Conservation (phyloP, 2,113 vertebrate genomes). For the Leucoraja erinaceus region DNA sequence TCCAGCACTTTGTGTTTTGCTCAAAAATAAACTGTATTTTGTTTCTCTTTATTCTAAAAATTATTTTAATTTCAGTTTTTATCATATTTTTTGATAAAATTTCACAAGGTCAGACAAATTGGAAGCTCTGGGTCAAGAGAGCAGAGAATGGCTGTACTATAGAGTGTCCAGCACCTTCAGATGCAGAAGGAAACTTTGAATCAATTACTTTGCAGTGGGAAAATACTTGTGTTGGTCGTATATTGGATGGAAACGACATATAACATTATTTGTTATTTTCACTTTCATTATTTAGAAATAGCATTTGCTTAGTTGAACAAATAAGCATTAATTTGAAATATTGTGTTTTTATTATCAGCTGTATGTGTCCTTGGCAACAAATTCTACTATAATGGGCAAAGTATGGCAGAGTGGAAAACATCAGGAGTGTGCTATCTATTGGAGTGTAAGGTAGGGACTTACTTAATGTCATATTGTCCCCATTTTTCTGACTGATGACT, state of each 20-base stretch:
- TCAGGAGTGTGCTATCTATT: constrained; percentile 83
- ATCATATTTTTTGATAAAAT: not conserved
- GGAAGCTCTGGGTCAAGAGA: not conserved
- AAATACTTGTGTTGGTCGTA: not conserved
- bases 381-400: constrained; percentile 81
- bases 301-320: not conserved
- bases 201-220: not conserved
- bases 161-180: not conserved
- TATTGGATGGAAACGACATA: not conserved
- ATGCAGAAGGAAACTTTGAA: not conserved
- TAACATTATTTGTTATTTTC: not conserved
- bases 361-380: constrained; percentile 81
- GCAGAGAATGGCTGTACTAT: not conserved
- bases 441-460: constrained; percentile 80
- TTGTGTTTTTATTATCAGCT: constrained; percentile 57
- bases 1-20: too few relatives aligned
- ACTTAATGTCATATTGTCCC: too few relatives aligned
- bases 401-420: constrained; percentile 73
- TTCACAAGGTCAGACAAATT: not conserved
- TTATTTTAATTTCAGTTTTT: not conserved
- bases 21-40: not conserved
- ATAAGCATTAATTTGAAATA: constrained; percentile 24
- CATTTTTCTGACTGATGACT: not conserved
- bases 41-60: not conserved
- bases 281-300: not conserved